A percentile compares a stretch with the other conserved stretches of the same genome.
phyloP scores from a whole-genome alignment of 1,140 invertebrate genomes.

The Bombyx mori region DNA sequence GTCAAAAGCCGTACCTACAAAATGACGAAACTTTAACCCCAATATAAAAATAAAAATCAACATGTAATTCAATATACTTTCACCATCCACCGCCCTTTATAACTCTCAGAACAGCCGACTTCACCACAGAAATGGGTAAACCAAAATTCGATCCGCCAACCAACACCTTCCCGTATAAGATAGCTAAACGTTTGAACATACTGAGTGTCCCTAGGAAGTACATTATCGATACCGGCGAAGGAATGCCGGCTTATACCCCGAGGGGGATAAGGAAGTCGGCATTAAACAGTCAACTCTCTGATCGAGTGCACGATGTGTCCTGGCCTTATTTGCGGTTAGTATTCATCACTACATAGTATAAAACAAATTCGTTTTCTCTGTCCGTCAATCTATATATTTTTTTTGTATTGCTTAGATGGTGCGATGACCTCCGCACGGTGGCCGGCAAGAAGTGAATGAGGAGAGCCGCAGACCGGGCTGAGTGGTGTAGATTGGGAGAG shows the following conservation, averaged over 20 bases:
- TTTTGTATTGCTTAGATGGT: too few species aligned
- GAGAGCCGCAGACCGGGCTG: too few species aligned
- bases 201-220: conserved; percentile 40
- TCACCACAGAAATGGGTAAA: conserved; percentile 36
- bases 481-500: too few species aligned
- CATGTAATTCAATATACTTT: conserved; percentile 23
- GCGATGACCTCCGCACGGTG: too few species aligned
- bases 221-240: conserved; percentile 38
- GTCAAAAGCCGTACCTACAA: neutral
- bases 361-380: too few species aligned
- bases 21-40: too few species aligned
- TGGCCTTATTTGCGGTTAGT: conserved; percentile 51
- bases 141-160: conserved; percentile 45
- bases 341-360: neutral
- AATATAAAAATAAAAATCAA: neutral
- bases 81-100: conserved; percentile 11
- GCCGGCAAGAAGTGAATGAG: too few species aligned
- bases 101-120: conserved; percentile 46
- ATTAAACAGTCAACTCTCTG: conserved; percentile 23
- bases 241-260: conserved; percentile 38
- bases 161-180: conserved; percentile 46
- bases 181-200: conserved; percentile 39
- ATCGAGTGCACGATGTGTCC: conserved; percentile 46
- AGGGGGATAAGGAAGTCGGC: conserved; percentile 45
- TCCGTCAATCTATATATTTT: too few species aligned